A percentile compares a stretch with the other conserved stretches of the same genome.
phyloP scores from a whole-genome alignment of 2,797 vertebrate species.

The Lepilemur ruficaudatus region DNA sequence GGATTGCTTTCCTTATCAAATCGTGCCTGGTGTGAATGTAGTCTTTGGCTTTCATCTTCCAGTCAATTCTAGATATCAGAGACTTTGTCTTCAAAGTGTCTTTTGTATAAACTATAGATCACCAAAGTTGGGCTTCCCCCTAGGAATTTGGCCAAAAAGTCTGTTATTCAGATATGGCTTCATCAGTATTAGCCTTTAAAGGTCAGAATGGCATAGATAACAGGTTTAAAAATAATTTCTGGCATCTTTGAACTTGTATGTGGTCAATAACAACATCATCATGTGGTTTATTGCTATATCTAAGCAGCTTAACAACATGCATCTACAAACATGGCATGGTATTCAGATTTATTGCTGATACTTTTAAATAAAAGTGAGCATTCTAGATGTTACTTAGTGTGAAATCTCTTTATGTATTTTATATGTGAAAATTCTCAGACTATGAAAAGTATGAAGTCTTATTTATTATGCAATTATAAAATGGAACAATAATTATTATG shows the following conservation, averaged over 20 bases:
- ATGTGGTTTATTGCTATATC: background rate
- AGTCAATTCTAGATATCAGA: background rate
- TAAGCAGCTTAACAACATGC: background rate
- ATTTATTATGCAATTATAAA: constrained; percentile 44
- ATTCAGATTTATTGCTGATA: background rate
- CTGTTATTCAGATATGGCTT: background rate
- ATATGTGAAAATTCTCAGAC: background rate
- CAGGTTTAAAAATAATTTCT: background rate
- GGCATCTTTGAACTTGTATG: background rate
- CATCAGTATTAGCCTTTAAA: background rate
- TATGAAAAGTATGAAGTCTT: background rate
- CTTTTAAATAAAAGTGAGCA: background rate
- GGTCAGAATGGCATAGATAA: background rate
- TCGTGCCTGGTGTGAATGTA: background rate
- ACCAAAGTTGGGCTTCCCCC: background rate
- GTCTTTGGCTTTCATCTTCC: background rate
- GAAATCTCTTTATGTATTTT: background rate
- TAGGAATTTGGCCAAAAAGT: background rate
- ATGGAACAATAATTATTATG: background rate
- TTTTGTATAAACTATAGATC: background rate
- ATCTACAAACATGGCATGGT: background rate
- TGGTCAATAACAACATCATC: background rate
- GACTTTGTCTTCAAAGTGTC: background rate
- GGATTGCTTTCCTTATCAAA: background rate
- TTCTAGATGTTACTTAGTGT: background rate